A percentile compares a stretch with the other conserved stretches of the same genome.
Conservation (phyloP, 2,113 vertebrate genomes). For the Corynorhinus townsendii region DNA sequence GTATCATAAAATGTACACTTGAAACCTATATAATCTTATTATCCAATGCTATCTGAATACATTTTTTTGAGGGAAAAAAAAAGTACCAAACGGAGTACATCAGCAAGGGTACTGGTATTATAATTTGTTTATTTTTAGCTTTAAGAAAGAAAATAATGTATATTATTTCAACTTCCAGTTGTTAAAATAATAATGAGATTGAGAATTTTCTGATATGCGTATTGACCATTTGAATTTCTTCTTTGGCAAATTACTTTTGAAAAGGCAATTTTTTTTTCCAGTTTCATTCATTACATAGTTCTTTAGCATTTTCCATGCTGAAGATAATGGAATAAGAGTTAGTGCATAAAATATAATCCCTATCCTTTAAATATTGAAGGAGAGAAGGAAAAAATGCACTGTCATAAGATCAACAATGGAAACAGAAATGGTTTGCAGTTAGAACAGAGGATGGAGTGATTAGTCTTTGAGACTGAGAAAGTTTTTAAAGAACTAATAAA, state of each 20-base stretch:
- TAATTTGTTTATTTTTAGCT: neutral
- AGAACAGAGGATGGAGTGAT: neutral
- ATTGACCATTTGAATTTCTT: neutral
- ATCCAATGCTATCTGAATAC: neutral
- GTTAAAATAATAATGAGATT: neutral
- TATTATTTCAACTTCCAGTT: neutral
- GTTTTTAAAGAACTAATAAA: neutral
- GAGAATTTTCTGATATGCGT: neutral
- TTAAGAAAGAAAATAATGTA: neutral
- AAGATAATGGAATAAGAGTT: neutral
- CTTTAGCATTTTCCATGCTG: neutral
- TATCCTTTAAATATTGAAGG: neutral
- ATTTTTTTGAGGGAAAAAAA: neutral
- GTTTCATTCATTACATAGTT: slow-evolving; percentile 16
- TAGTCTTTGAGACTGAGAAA: neutral
- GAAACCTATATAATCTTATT: neutral
- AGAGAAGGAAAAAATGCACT: neutral
- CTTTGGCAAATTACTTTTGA: neutral
- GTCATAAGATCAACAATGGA: neutral
- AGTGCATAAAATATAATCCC: neutral
- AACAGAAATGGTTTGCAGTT: neutral
- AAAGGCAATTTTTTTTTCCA: neutral
- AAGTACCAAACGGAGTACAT: neutral
- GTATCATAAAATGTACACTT: neutral
- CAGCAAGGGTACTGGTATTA: neutral